Conservation (phyloP, 2,797 vertebrate genomes). For the Semaprochilodus insignis region DNA sequence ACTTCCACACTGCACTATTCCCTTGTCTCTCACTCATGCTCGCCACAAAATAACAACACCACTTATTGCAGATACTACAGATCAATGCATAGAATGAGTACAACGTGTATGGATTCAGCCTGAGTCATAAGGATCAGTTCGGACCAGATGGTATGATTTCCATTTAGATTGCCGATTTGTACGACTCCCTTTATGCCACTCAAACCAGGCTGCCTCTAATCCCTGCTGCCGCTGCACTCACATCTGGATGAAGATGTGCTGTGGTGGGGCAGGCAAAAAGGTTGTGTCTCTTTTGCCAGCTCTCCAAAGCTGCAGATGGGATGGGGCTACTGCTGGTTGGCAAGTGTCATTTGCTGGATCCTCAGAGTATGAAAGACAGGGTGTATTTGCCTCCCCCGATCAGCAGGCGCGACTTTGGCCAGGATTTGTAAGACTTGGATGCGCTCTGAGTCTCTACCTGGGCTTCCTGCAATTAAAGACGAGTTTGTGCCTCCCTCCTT, state of each 20-base stretch:
- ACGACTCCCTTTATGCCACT: constrained; percentile 46
- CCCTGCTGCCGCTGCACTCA: constrained; percentile 33
- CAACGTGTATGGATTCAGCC: constrained; percentile 42
- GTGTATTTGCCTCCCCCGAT: not conserved
- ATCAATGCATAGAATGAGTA: constrained; percentile 41
- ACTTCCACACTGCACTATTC: not conserved
- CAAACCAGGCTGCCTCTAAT: constrained; percentile 52
- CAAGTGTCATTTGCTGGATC: constrained; percentile 30
- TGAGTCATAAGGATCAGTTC: constrained; percentile 52
- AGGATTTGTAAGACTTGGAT: constrained; percentile 10
- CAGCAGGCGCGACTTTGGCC: constrained; percentile 27
- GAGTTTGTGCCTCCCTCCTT: constrained; percentile 16
- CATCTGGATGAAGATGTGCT: constrained; percentile 41
- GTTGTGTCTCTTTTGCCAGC: constrained; percentile 12
- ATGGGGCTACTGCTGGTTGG: constrained; percentile 4
- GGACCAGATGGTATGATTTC: constrained; percentile 61
- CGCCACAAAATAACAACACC: not conserved
- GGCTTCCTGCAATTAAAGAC: constrained; percentile 34
- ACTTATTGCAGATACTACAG: constrained; percentile 13
- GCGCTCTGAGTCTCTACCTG: constrained; percentile 15
- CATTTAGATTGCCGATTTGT: constrained; percentile 60
- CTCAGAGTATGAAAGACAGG: constrained; percentile 42
- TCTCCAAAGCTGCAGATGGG: constrained; percentile 35
- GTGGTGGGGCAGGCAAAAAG: constrained; percentile 23
- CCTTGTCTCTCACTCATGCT: not conserved